phyloP scores from a whole-genome alignment of 1,140 invertebrate genomes.

The Drosophila guanche region DNA sequence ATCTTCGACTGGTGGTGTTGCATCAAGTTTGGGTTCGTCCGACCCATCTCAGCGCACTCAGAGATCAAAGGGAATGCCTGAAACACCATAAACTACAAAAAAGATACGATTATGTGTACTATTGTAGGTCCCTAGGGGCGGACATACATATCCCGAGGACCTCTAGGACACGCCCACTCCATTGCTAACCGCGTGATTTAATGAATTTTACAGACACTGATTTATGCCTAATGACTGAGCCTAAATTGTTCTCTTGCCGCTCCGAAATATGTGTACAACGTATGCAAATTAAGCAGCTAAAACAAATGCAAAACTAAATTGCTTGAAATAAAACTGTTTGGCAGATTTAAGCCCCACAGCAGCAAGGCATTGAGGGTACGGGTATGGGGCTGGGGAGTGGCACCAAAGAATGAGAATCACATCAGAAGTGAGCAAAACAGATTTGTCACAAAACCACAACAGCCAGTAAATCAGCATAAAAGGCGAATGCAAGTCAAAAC shows the following conservation, averaged over 20 bases:
- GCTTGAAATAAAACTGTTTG: slow-evolving; percentile 77
- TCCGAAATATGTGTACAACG: slow-evolving; percentile 19
- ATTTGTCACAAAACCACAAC: slow-evolving; percentile 81
- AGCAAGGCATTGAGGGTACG: not conserved
- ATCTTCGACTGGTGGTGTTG: not conserved
- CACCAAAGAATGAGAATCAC: slow-evolving; percentile 55
- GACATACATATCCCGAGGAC: slow-evolving; percentile 32
- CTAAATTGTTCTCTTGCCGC: slow-evolving; percentile 40
- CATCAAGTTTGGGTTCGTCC: too few relatives aligned
- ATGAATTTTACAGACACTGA: slow-evolving; percentile 63
- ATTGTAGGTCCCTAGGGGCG: too few relatives aligned
- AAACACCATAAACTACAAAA: slow-evolving; percentile 3
- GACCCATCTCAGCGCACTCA: slow-evolving; percentile 1
- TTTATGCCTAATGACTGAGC: slow-evolving; percentile 72
- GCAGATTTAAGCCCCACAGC: slow-evolving; percentile 69
- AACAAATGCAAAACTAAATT: slow-evolving; percentile 79
- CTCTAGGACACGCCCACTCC: slow-evolving; percentile 47
- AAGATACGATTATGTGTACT: slow-evolving; percentile 3
- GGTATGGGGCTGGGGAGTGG: not conserved
- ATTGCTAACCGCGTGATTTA: slow-evolving; percentile 61
- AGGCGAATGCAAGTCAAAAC: slow-evolving; percentile 79
- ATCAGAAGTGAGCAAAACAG: slow-evolving; percentile 80
- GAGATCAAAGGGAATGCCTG: slow-evolving; percentile 33
- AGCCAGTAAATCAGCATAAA: slow-evolving; percentile 81
- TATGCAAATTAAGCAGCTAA: slow-evolving; percentile 57